These are phyloP conservation scores for Ceratina australensis DNA, from an alignment of 1,140 invertebrate genomes.

Conservation along the genomic window DNA sequence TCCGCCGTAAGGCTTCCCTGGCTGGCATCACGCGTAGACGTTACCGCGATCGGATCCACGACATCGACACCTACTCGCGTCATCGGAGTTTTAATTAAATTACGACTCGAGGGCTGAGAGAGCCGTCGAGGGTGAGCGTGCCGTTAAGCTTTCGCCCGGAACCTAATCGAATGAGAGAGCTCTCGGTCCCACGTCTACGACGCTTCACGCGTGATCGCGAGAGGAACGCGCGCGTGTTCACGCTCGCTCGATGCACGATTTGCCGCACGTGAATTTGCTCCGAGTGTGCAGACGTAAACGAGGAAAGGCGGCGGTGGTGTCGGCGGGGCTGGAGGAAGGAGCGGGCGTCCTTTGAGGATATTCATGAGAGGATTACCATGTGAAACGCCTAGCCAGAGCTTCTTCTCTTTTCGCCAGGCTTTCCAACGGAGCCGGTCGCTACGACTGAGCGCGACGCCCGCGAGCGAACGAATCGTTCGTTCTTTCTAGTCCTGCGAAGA, in stretches of 20 bases:
- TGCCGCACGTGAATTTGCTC: conserved; percentile 14
- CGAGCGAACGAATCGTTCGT: conserved; percentile 4
- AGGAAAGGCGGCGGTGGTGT: not conserved
- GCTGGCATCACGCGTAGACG: conserved; percentile 2
- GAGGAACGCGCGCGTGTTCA: conserved; percentile 51
- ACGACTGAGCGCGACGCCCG: not conserved
- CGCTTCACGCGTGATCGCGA: conserved; percentile 41
- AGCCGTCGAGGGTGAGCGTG: conserved; percentile 26
- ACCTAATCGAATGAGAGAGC: conserved; percentile 62
- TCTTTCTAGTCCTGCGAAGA: conserved; percentile 37
- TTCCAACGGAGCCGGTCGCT: not conserved
- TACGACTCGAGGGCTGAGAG: conserved; percentile 32
- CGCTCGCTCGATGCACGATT: conserved; percentile 11
- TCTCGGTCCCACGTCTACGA: conserved; percentile 39
- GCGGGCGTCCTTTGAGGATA: conserved; percentile 63
- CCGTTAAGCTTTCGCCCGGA: conserved; percentile 61
- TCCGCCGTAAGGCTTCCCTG: conserved; percentile 18
- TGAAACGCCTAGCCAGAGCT: conserved; percentile 64
- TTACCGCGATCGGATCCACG: conserved; percentile 19
- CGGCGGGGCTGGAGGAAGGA: not conserved
- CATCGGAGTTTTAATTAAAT: conserved; percentile 65
- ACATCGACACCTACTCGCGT: conserved; percentile 56
- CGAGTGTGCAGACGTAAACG: not conserved
- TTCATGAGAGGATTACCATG: conserved; percentile 69
- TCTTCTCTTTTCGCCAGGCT: conserved; percentile 56